Evolutionary conservation across 35 echinoderm and acorn worm species (phyloP), one percentile per base, ranked within the genome.

Genomic region (Apostichopus japonicus): DNA sequence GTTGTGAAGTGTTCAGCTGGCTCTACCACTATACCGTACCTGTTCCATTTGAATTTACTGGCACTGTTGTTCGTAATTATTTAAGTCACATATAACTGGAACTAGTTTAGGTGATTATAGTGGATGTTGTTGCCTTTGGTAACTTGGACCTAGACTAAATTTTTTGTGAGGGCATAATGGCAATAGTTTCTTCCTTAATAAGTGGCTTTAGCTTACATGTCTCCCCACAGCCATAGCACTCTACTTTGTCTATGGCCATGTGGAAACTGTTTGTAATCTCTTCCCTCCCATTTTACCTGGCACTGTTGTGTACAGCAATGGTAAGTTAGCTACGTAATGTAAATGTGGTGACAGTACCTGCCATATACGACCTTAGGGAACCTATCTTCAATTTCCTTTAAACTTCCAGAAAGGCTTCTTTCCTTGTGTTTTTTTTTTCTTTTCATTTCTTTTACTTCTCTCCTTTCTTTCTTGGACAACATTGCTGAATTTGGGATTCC

Each of bases 401-500:
- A 44, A 44, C 33, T 44, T 44, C 33, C 33, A 44, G 33, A 44
- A 44, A 44, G 33, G 33, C 33, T 44, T 44, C 33, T 44, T 44
- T 19, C 16, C 17, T 19, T 19, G n/a, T 75, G 16, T 7, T 75
- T 75, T 75, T 75, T 73, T 61, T 8, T 61, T 61, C n/a, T 75
- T 75, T 19, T n/a, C n/a, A 21, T 19, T n/a, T 19, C 71, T 21
- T 75, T 75, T 75, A 5, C 71, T 75, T 17, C 63, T 44, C 33
- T 44, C 33, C 33, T 44, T 44, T 4, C 19, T 11, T 9, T 67
- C 63, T 19, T 67, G 63, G 19, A 11, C 11, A 19, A 10, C 4
- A 11, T 7, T 67, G 63, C 63, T 75, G 71, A 75, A 75, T 75
- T 75, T 75, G n/a, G 71, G 17, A 75, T 75, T 75, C 71, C 71